A percentile compares a stretch with the other conserved stretches of the same genome.
phyloP scores from a whole-genome alignment of 1,140 invertebrate genomes.

The Drosophila oshimai region DNA sequence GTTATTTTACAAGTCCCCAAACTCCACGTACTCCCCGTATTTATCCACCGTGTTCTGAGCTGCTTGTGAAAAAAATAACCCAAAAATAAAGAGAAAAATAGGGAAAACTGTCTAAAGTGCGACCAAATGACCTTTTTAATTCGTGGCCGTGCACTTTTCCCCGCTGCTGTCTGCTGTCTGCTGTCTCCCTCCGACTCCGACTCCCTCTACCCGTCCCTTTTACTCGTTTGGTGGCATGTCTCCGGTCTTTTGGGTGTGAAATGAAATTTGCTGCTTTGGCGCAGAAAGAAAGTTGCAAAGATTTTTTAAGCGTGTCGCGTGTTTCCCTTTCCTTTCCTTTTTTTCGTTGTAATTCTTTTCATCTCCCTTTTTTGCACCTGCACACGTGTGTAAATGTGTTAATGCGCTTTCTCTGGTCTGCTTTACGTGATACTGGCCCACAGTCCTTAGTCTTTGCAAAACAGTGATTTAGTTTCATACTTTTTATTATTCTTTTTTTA shows the following conservation, averaged over 20 bases:
- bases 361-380: conserved; percentile 1
- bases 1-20: conserved; percentile 48
- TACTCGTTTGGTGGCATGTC: conserved; percentile 22
- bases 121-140: conserved; percentile 80
- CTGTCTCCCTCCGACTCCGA: neutral
- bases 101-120: conserved; percentile 59
- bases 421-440: conserved; percentile 62
- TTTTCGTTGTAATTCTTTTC: conserved; percentile 15
- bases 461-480: too few species aligned
- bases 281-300: conserved; percentile 76
- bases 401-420: conserved; percentile 58
- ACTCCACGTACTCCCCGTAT: neutral
- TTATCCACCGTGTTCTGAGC: neutral
- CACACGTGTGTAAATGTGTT: conserved; percentile 51
- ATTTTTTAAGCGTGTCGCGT: conserved; percentile 74
- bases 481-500: too few species aligned
- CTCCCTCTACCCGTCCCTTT: neutral
- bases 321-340: conserved; percentile 12
- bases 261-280: conserved; percentile 75
- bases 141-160: conserved; percentile 74
- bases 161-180: neutral
- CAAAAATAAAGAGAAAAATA: neutral
- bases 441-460: neutral
- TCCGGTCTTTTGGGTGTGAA: conserved; percentile 59
- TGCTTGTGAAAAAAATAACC: neutral